These are phyloP conservation scores for Phylloscopus trochilus DNA, from an alignment of 2,113 vertebrate species.

Conservation along the genomic window DNA sequence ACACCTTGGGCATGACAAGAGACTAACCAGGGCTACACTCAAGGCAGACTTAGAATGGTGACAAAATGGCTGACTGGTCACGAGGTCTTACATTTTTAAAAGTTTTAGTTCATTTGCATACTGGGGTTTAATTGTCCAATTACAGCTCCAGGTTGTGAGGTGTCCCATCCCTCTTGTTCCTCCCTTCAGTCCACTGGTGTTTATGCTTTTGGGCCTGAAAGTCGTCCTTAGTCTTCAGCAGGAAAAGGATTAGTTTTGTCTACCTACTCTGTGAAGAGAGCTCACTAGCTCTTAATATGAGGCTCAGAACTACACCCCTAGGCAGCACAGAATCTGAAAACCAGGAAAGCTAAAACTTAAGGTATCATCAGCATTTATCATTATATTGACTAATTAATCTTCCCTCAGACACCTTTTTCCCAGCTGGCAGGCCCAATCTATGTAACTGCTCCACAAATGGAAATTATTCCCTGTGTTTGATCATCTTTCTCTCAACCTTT, in stretches of 20 bases:
- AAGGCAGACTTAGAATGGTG: not conserved
- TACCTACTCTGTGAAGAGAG: not conserved
- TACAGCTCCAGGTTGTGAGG: not conserved
- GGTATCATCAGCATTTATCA: not conserved
- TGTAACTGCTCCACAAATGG: not conserved
- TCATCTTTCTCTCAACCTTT: slow-evolving; percentile 12
- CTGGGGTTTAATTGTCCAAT: not conserved
- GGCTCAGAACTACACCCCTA: not conserved
- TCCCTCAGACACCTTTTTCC: not conserved
- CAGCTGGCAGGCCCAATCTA: not conserved
- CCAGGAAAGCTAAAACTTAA: not conserved
- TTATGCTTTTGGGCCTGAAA: not conserved
- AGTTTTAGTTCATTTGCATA: not conserved
- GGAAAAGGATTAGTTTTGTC: not conserved
- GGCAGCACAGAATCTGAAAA: not conserved
- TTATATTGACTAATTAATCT: not conserved
- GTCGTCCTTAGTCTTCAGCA: not conserved
- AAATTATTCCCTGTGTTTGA: not conserved
- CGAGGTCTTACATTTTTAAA: not conserved
- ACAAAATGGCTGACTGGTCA: not conserved
- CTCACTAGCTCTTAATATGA: not conserved
- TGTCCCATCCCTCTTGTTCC: not conserved
- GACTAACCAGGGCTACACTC: not conserved
- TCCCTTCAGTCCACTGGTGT: not conserved
- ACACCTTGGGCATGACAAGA: not conserved